Evolutionary conservation across 2,113 vertebrate species (phyloP), one percentile per base, ranked within the genome.

Genomic region (Manacus vitellinus): DNA sequence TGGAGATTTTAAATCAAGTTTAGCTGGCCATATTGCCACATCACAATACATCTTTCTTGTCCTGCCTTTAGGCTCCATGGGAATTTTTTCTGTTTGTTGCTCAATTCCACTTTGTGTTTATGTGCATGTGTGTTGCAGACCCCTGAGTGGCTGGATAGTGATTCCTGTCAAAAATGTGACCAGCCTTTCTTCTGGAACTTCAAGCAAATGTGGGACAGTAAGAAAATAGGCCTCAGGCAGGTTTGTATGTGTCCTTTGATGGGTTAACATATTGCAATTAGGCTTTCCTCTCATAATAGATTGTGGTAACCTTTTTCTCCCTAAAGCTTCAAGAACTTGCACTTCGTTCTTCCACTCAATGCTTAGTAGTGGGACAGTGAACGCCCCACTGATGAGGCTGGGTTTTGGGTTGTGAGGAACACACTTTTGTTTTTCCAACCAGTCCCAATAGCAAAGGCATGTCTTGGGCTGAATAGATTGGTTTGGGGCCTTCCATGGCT

Each of bases 181-280:
- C 99, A 99, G 97, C 99, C 99, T 58, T 99, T 99, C 97, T 99
- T 99, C 98, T 99, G 99, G 99, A 99, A 99, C 98, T 99, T 99
- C 98, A 99, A 99, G 97, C 99, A 99, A 95, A 99, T 99, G 99
- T 99, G 99, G 99, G 99, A 99, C 98, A 99, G 98, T 94, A 99
- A 99, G 98, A 99, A 99, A 97, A 99, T 99, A 63, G 99, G 99
- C 82, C 97, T 99, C 9, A 98, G 99, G 94, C 99, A 99, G 99
- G 99, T 99, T 94, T 71, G 97, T 97, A 88, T 52, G 27, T 2
- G 17, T 68, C 39, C 35, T 76, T 67, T 52, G 24, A 37, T 79
- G 62, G 47, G n/a, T 56, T 59, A 39, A 54, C 25, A 7, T 28
- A 49, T 25, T 61, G 43, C 20, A 10, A 3, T 78, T 41, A 49